These are phyloP conservation scores for Acleris literana DNA, from an alignment of 2,888 invertebrate species.

Conservation along the genomic window DNA sequence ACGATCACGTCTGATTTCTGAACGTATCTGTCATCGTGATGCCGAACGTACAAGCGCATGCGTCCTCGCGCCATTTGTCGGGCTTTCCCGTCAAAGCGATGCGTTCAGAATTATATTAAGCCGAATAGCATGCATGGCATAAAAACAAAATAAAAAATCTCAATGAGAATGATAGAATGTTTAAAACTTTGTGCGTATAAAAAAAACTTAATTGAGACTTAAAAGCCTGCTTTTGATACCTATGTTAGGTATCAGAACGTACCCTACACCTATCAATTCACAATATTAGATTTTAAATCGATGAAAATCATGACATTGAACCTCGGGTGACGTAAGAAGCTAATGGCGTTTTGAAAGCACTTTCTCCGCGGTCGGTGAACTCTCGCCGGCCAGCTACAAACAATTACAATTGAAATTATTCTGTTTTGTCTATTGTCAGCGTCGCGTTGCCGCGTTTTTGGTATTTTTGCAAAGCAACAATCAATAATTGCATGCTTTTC, in stretches of 20 bases:
- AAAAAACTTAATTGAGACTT: too few relatives aligned
- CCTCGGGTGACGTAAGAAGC: slow-evolving; percentile 52
- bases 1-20: slow-evolving; percentile 25
- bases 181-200: too few relatives aligned
- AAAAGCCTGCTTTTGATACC: too few relatives aligned
- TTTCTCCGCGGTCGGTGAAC: slow-evolving; percentile 54
- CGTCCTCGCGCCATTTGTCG: slow-evolving; percentile 65
- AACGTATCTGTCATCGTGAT: slow-evolving; percentile 44
- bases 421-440: slow-evolving; percentile 22
- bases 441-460: not conserved
- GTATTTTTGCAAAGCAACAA: too few relatives aligned
- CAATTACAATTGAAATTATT: slow-evolving; percentile 5
- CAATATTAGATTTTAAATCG: not conserved
- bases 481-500: too few relatives aligned
- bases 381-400: slow-evolving; percentile 35
- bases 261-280: too few relatives aligned
- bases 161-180: too few relatives aligned
- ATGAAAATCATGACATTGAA: slow-evolving; percentile 40
- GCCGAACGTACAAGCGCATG: slow-evolving; percentile 45
- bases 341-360: slow-evolving; percentile 54
- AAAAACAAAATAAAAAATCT: not conserved
- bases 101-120: slow-evolving; percentile 41
- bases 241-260: too few relatives aligned
- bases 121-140: not conserved
- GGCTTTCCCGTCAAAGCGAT: slow-evolving; percentile 49